These are phyloP conservation scores for Drosophila gunungcola DNA, from an alignment of 1,140 invertebrate genomes.

Conservation along the genomic window DNA sequence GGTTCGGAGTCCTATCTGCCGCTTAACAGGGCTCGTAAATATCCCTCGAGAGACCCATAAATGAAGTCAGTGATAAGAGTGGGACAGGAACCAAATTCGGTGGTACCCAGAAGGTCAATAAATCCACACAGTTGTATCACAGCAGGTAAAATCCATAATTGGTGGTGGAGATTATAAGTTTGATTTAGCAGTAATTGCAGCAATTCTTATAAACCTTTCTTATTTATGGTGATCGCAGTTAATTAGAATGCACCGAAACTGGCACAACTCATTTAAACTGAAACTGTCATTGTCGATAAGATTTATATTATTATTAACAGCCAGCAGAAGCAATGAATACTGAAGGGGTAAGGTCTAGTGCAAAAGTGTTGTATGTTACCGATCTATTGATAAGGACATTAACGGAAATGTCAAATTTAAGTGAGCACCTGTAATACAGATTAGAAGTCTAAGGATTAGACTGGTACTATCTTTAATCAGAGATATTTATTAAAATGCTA, in stretches of 20 bases:
- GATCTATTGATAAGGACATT: neutral
- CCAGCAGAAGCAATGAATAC: neutral
- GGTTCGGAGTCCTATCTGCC: slow-evolving; percentile 2
- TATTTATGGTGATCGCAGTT: slow-evolving; percentile 1
- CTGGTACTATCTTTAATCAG: neutral
- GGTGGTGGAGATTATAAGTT: neutral
- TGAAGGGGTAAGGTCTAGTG: neutral
- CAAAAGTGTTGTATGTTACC: too few relatives aligned
- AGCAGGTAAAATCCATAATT: neutral
- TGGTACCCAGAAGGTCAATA: slow-evolving; percentile 2
- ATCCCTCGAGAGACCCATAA: slow-evolving; percentile 27
- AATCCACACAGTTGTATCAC: neutral
- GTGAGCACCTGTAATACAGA: neutral
- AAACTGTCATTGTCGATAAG: neutral
- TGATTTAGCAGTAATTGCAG: too few relatives aligned
- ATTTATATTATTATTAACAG: neutral
- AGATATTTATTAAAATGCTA: neutral
- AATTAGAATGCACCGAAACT: slow-evolving; percentile 14
- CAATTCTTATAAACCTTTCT: neutral
- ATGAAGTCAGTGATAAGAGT: neutral
- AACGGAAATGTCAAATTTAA: neutral
- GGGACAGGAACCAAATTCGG: too few relatives aligned
- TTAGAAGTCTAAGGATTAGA: neutral
- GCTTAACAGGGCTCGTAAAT: slow-evolving; percentile 18
- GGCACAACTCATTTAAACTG: neutral